A percentile compares a stretch with the other conserved stretches of the same genome.
Conservation (phyloP, 1,140 invertebrate species). For the Diachasmimorpha longicaudata region DNA sequence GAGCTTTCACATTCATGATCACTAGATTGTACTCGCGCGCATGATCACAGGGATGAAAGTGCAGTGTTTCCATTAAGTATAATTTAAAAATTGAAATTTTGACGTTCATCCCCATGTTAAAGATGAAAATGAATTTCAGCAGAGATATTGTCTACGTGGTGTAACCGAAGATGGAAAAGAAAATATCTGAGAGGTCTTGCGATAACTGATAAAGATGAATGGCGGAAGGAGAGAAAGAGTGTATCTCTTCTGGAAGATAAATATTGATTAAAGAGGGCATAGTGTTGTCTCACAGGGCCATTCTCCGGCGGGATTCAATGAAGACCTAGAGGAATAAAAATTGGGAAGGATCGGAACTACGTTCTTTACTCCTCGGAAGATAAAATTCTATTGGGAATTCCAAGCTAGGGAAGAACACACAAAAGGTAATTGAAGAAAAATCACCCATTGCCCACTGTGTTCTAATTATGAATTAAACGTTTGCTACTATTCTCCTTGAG, state of each 20-base stretch:
- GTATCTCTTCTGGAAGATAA: background rate
- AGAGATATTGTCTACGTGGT: background rate
- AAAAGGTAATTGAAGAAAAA: background rate
- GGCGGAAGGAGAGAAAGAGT: background rate
- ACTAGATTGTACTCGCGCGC: background rate
- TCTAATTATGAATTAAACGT: too few relatives aligned
- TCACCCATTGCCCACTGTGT: too few relatives aligned
- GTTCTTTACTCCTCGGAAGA: background rate
- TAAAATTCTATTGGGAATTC: background rate
- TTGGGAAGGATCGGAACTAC: background rate
- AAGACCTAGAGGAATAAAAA: background rate
- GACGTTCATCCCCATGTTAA: too few relatives aligned
- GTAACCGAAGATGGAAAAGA: background rate
- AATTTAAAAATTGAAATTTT: too few relatives aligned
- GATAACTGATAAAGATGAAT: background rate
- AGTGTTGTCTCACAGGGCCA: background rate
- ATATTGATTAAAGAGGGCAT: slow-evolving; percentile 4
- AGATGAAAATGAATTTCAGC: too few relatives aligned
- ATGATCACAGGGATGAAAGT: too few relatives aligned
- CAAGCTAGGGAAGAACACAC: background rate
- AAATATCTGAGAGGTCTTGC: background rate
- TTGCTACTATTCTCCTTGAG: too few relatives aligned
- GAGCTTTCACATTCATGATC: background rate
- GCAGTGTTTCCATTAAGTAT: too few relatives aligned
- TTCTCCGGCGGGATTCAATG: background rate